phyloP scores from a whole-genome alignment of 2,113 vertebrate genomes.

The Rhabdomys dilectus region DNA sequence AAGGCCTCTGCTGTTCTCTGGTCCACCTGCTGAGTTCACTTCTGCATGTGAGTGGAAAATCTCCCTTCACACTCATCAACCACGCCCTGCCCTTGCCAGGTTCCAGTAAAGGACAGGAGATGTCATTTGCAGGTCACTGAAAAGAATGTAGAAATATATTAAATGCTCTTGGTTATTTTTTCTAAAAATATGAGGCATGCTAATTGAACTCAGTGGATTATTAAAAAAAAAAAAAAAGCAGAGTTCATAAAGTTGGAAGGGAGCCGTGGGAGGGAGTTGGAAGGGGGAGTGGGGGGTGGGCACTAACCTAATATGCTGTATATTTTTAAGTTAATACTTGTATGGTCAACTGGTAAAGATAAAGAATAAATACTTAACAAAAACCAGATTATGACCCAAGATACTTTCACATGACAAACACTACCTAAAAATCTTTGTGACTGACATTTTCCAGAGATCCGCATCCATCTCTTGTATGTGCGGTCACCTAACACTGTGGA shows the following conservation, averaged over 20 bases:
- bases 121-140: background rate
- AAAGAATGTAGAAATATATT: background rate
- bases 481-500: background rate
- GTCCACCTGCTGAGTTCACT: background rate
- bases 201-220: background rate
- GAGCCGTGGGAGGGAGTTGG: background rate
- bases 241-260: background rate
- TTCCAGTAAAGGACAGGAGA: background rate
- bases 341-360: background rate
- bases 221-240: background rate
- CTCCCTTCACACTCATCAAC: background rate
- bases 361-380: background rate
- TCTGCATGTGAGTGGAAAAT: background rate
- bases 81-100: background rate
- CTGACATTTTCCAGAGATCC: background rate
- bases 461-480: background rate
- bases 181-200: background rate
- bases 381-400: slow-evolving; percentile 8
- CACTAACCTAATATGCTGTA: background rate
- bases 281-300: too few species aligned
- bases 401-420: background rate
- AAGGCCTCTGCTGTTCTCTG: background rate
- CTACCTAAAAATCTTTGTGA: background rate
- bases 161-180: background rate
- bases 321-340: background rate